Conservation (phyloP, 2,888 invertebrate genomes). For the Nemotelus pantherinus region DNA sequence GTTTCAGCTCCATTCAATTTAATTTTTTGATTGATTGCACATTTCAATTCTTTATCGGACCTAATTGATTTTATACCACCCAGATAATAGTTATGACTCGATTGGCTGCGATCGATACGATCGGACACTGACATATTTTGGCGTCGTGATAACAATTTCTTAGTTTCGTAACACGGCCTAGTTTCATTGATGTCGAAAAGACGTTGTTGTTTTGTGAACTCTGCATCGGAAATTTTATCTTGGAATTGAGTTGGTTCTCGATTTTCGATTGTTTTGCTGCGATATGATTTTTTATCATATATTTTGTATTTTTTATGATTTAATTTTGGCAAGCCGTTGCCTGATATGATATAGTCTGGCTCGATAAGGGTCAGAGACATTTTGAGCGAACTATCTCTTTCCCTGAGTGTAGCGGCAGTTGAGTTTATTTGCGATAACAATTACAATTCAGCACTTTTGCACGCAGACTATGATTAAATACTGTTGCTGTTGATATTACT, state of each 20-base stretch:
- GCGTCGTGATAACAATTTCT: constrained; percentile 27
- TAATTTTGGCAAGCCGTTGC: constrained; percentile 58
- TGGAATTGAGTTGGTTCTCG: constrained; percentile 17
- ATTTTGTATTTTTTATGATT: constrained; percentile 48
- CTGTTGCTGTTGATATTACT: neutral
- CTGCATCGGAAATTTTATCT: neutral
- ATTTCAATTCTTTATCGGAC: constrained; percentile 47
- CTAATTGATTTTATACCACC: constrained; percentile 13
- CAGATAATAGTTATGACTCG: neutral
- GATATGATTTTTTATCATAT: constrained; percentile 30
- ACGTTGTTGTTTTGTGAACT: neutral
- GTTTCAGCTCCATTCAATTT: constrained; percentile 20
- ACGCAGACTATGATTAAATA: neutral
- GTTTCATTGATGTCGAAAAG: neutral
- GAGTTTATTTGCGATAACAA: neutral
- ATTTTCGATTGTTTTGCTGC: constrained; percentile 14
- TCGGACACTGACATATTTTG: neutral
- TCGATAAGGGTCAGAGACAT: constrained; percentile 51
- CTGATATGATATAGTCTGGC: constrained; percentile 60
- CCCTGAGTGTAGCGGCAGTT: neutral
- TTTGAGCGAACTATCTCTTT: neutral
- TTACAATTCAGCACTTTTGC: neutral
- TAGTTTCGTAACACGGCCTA: constrained; percentile 2
- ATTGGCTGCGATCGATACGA: neutral
- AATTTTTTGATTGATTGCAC: constrained; percentile 47